Evolutionary conservation across 2,888 invertebrate species (phyloP), one percentile per base, ranked within the genome.

Genomic region (Piscicola geometra): DNA sequence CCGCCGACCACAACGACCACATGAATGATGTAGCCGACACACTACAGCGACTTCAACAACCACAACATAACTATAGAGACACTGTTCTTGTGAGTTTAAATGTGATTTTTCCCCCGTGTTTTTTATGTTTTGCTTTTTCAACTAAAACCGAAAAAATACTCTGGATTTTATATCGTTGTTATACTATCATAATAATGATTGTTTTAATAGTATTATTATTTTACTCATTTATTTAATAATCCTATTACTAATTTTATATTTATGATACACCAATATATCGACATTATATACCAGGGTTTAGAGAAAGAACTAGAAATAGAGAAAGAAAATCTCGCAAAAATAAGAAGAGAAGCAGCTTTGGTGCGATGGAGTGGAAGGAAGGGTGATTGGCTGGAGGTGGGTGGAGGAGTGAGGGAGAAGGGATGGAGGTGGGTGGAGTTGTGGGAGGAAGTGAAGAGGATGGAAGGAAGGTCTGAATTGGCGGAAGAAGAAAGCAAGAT

Each of bases 281-380:
- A 64, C n/a, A n/a, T 15, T 15, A 12, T 15, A 64, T 18, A n/a
- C 2, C 52, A 73, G 73, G 41, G 2, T 2, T 28, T 71, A 21
- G 71, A 71, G 52, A 32, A 32, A n/a, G 41, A 73, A 2, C 28
- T 73, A 52, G 12, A 25, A 18, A 15, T n/a, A 1, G 73, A 73
- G 36, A 28, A 60, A 35, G 35, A 73, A 21, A 73, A 36, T 18
- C 25, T 73, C 35, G 36, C 33, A 12, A 52, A 73, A 21, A 18
- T 73, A 0, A 36, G 18, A 36, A 73, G 32, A 30, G 52, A 73
- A 25, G 64, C 56, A 56, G 33, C 35, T 12, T 21, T 35, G n/a
- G n/a, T 73, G 36, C 47, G 33, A 52, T 73, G 33, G 18, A 33
- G 18, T n/a, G 73, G 73, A 1, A 56, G 73, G 28, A 73, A 73